A percentile compares a stretch with the other conserved stretches of the same genome.
phyloP scores from a whole-genome alignment of 2,797 vertebrate genomes.

The Sebastes taczanowskii region DNA sequence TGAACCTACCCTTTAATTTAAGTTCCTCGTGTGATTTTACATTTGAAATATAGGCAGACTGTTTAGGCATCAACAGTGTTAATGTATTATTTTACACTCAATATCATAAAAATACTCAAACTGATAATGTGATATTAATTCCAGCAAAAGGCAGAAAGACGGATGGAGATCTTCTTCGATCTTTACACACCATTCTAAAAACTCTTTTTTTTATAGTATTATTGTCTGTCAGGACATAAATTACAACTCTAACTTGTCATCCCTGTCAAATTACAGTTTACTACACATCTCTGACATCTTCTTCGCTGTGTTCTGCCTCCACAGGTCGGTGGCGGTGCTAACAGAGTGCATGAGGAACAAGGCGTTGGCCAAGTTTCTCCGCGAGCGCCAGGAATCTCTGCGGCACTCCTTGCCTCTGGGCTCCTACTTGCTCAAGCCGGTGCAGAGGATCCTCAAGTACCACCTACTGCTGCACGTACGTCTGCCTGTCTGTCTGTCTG shows the following conservation, averaged over 20 bases:
- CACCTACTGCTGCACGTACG: conserved; percentile 94
- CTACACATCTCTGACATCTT: conserved; percentile 26
- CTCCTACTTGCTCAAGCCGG: conserved; percentile 98
- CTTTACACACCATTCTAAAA: background rate
- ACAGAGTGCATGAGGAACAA: conserved; percentile 99
- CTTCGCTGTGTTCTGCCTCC: conserved; percentile 37
- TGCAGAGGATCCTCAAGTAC: conserved; percentile 98
- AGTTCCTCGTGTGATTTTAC: background rate
- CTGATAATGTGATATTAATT: background rate
- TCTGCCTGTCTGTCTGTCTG: background rate
- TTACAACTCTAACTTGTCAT: conserved; percentile 19
- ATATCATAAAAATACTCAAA: background rate
- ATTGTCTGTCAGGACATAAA: background rate
- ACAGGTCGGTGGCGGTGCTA: conserved; percentile 94
- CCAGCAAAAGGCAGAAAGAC: background rate
- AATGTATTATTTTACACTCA: background rate
- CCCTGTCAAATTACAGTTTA: conserved; percentile 10
- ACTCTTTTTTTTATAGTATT: no score
- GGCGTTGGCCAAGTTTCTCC: conserved; percentile 93
- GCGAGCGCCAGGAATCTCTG: conserved; percentile 93
- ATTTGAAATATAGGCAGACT: background rate
- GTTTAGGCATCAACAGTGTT: background rate
- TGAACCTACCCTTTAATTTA: background rate
- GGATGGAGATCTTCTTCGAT: background rate
- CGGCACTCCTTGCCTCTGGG: conserved; percentile 94